Conservation (phyloP, 2,888 invertebrate species). For the Toxonevra muliebris region DNA sequence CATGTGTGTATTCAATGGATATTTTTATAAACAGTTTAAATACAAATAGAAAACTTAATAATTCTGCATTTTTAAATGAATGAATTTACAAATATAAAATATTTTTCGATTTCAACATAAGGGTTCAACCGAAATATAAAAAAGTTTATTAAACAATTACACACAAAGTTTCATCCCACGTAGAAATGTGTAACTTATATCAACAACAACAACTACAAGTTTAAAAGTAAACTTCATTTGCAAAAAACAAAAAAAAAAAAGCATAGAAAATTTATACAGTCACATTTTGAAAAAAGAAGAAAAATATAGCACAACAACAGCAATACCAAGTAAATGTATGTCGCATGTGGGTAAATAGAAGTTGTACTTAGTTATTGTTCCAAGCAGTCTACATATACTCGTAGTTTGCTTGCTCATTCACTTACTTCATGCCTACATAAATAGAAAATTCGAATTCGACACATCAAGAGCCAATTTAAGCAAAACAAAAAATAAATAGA, state of each 20-base stretch:
- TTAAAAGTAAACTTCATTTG: background rate
- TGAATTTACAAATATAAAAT: too few relatives aligned
- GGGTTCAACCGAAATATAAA: background rate
- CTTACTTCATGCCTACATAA: background rate
- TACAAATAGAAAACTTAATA: too few relatives aligned
- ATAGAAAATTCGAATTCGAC: background rate
- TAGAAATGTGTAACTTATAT: background rate
- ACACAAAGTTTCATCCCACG: conserved; percentile 1
- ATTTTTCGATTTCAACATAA: background rate
- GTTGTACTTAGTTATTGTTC: too few relatives aligned
- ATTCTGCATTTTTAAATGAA: too few relatives aligned
- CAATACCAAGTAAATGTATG: too few relatives aligned
- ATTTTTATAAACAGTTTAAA: background rate
- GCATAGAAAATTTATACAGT: background rate
- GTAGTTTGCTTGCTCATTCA: too few relatives aligned
- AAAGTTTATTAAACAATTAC: background rate
- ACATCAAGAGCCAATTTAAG: background rate
- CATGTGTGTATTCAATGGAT: background rate
- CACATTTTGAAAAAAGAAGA: background rate
- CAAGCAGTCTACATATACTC: too few relatives aligned
- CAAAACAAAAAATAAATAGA: too few relatives aligned
- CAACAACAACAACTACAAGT: background rate
- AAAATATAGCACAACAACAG: too few relatives aligned
- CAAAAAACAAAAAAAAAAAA: conserved; percentile 2
- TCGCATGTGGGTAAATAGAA: too few relatives aligned